These are phyloP conservation scores for Artemia sinica DNA, from an alignment of 2,888 invertebrate genomes.

Conservation along the genomic window DNA sequence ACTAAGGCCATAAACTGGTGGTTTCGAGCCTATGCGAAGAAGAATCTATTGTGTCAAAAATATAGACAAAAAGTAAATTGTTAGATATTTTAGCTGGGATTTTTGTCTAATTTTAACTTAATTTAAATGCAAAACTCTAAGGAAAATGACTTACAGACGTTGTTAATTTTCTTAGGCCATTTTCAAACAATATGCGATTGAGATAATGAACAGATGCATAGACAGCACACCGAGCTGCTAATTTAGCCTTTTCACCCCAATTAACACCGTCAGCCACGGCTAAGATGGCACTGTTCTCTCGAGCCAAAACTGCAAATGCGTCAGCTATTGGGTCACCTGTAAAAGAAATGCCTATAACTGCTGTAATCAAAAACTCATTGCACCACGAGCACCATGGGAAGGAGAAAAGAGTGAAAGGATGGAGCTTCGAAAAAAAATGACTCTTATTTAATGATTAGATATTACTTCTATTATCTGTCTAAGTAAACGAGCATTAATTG, in stretches of 20 bases:
- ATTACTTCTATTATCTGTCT: background rate
- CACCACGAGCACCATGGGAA: background rate
- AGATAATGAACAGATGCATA: constrained; percentile 67
- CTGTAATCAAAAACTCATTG: background rate
- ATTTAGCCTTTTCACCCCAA: constrained; percentile 70
- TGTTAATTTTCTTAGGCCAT: background rate
- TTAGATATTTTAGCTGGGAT: too few species aligned
- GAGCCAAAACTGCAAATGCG: constrained; percentile 53
- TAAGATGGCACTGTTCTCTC: constrained; percentile 54
- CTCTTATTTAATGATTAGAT: background rate
- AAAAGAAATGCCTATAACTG: constrained; percentile 27
- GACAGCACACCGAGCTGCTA: constrained; percentile 67
- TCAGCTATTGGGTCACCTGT: constrained; percentile 72
- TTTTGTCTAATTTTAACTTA: too few species aligned
- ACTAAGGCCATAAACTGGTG: too few species aligned
- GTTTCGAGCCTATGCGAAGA: too few species aligned
- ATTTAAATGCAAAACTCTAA: background rate
- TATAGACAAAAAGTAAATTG: too few species aligned
- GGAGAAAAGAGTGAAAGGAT: background rate
- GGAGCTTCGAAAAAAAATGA: background rate
- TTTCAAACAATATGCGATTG: constrained; percentile 46
- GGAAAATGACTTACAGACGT: background rate
- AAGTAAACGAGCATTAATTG: too few species aligned
- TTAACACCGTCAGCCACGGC: constrained; percentile 77
- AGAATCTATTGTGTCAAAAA: too few species aligned